Base-by-base conservation (phyloP, 2,888 invertebrate species). In the Dorcus hopei region DNA sequence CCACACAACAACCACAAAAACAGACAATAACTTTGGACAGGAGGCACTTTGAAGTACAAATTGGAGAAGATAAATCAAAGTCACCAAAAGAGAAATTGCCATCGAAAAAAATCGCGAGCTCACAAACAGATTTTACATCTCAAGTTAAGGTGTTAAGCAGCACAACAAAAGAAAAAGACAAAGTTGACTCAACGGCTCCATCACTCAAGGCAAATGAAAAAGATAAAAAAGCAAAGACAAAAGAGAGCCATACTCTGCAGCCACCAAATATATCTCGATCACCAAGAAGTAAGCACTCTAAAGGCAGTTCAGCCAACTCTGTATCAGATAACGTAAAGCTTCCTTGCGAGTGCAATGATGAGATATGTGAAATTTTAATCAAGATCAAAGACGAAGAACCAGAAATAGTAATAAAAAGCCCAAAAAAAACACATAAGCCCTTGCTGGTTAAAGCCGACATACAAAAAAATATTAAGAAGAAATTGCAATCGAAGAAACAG, bases 361-460 rank as follows among this genome's bases (percentile, higher is more conserved):
- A 75, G 57, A 33, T 73, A 7, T 77, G 76, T 60, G 73, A 77
- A 63, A 77, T 78, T 54, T 63, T 76, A 8, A 77, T 77, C 19
- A 76, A 77, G 67, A 66, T 77, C 9, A 68, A 68, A 42, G 62
- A 62, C 16, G 59, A 63, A 39, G 57, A 63, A 38, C 74, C 75
- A 1, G 63, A 74, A 62, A 68, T 76, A 52, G 55, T 68, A 1
- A 66, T 74, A 23, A 65, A 65, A 49, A 65, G 66, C 42, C 59
- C 64, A 5, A 55, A 41, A 42, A 53, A 58, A 54, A 59, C 54
- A 38, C 54, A 47, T 11, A 56, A 53, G 41, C 49, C 16, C 39
- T 55, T 58, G 47, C 33, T 16, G 9, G 19, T 42, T 9, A 42
- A 43, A 40, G 16, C n/a, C 55, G 58, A 11, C 8, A 14, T 51